phyloP scores from a whole-genome alignment of 2,113 vertebrate genomes.

The Callopanchax toddi region DNA sequence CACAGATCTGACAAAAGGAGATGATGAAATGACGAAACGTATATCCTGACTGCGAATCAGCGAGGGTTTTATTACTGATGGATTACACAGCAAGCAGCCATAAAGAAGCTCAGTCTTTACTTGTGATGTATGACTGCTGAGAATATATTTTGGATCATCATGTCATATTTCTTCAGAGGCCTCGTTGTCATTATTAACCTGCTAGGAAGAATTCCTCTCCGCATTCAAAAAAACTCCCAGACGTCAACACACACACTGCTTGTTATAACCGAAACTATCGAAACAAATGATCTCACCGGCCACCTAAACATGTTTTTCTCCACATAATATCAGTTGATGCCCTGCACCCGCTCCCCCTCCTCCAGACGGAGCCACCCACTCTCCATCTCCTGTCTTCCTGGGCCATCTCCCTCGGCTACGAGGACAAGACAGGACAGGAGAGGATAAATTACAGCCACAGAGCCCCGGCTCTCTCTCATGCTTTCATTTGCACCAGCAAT shows the following conservation, averaged over 20 bases:
- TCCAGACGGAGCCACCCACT: conserved; percentile 39
- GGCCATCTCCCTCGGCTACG: conserved; percentile 71
- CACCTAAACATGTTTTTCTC: conserved; percentile 61
- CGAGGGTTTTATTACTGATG: conserved; percentile 66
- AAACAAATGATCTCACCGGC: conserved; percentile 63
- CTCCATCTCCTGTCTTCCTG: conserved; percentile 58
- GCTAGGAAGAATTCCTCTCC: conserved; percentile 22
- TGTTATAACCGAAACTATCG: conserved; percentile 60
- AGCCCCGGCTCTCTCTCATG: conserved; percentile 71
- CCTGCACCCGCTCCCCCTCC: not conserved
- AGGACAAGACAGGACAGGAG: conserved; percentile 73
- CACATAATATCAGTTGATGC: conserved; percentile 42
- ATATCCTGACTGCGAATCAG: conserved; percentile 59
- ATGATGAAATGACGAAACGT: conserved; percentile 65
- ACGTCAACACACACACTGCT: conserved; percentile 56
- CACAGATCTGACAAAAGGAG: conserved; percentile 60
- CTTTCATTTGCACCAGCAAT: conserved; percentile 82
- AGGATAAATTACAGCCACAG: conserved; percentile 78
- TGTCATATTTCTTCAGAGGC: conserved; percentile 51
- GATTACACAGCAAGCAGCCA: conserved; percentile 61
- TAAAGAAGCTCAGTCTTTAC: conserved; percentile 40
- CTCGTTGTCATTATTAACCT: conserved; percentile 61
- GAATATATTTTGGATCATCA: conserved; percentile 74
- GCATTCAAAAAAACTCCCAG: conserved; percentile 41
- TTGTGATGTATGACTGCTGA: conserved; percentile 65